Evolutionary conservation across 2,888 invertebrate genomes (phyloP), one percentile per base, ranked within the genome.

Genomic region (Rhodophaea formosa): DNA sequence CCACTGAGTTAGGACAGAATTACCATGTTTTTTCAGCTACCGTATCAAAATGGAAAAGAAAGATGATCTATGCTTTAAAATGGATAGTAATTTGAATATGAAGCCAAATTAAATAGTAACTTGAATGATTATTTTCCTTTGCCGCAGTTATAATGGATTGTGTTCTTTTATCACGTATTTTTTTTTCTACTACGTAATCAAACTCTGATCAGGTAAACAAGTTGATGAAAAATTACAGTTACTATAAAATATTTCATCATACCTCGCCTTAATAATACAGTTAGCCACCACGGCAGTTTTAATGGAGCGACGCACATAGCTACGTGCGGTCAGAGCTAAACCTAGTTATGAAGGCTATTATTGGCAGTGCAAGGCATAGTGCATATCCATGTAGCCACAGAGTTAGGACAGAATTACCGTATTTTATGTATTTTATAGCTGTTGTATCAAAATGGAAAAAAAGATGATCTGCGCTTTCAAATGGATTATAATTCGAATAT

Each of bases 321-420:
- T 53, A 43, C 39, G 52, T 16, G n/a, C n/a, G 54, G 45, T 55
- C 54, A 7, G 45, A 55, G 54, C 32, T 55, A 55, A 55, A 45
- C 54, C 54, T 32, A 55, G 54, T 46, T 46, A 55, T 55, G 57
- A 56, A 55, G 55, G 55, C 55, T 57, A 59, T 56, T 57, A 61
- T 59, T 59, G 54, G 49, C 45, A 23, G 17, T 57, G 42, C 43
- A 45, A 61, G 30, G 59, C 53, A 14, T 7, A 16, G 52, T 49
- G 39, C 57, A 55, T 14, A 59, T 16, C 16, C 54, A 16, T 54
- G 54, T 54, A 16, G 29, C 17, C 35, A 15, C 12, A 14, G 16
- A 17, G 16, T 39, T 15, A 39, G 16, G 47, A 12, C 47, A n/a
- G 30, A 30, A 29, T n/a, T 17, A 35, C n/a, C 3, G 5, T 35